Base-by-base conservation (phyloP, 2,113 vertebrate genomes). In the Sander lucioperca region DNA sequence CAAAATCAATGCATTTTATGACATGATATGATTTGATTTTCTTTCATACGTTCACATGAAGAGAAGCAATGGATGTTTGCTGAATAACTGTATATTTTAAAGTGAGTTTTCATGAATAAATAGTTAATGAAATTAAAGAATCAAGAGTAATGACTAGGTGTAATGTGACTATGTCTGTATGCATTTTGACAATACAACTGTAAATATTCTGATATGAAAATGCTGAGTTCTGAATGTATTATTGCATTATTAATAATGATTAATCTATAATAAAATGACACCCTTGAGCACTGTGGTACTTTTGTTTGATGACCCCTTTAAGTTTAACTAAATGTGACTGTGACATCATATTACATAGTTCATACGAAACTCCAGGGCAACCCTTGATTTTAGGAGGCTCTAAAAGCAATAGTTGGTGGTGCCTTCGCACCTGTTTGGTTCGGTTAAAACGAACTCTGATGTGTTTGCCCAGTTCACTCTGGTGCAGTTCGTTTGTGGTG, bases 211-310 rank as follows among this genome's bases (percentile, higher is more conserved):
- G 5, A 58, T 16, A 47, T 30, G 4, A 72, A 68, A 81, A 51
- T 33, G 10, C 3, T 27, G 6, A 53, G 18, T 57, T n/a, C 5
- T 56, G 19, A 57, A 48, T 62, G 48, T 63, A 11, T 8, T 53
- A 5, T 39, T 39, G 9, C 39, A 39, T 39, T 39, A 39, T 2
- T 39, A 59, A 33, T 56, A 39, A 12, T 39, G 64, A 47, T 61
- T 18, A 3, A 68, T 56, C 23, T 56, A 11, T 56, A 67, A 78
- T 67, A 62, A 73, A 64, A 48, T 65, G n/a, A 6, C 23, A 56
- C 43, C 6, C 33, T 50, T 74, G 9, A 21, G 11, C n/a, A 19
- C 33, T 27, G 50, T 30, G 16, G 30, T 6, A n/a, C 50, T 76
- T 65, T 65, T 65, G 16, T 43, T 75, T 64, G 9, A 63, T 50